A percentile compares a stretch with the other conserved stretches of the same genome.
Conservation (phyloP, 2,888 invertebrate species). For the Plutella xylostella region DNA sequence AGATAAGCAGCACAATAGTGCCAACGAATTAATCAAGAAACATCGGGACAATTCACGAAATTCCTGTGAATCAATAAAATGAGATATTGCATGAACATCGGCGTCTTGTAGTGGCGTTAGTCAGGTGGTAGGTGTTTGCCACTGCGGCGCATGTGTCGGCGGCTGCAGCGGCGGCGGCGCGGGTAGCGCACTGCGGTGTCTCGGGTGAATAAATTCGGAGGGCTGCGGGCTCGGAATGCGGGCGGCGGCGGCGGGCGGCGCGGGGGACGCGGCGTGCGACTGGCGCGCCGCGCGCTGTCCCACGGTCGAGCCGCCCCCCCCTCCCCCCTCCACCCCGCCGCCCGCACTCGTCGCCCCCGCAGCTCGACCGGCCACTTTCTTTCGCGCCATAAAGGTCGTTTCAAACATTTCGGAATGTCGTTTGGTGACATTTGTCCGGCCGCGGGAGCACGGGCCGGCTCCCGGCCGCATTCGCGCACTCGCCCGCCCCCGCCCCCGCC, state of each 20-base stretch:
- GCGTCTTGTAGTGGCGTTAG: no score
- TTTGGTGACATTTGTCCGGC: constrained; percentile 67
- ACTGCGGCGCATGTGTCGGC: no score
- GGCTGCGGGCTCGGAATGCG: constrained; percentile 62
- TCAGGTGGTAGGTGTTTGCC: background rate
- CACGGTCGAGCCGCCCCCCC: constrained; percentile 54
- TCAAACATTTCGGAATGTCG: constrained; percentile 70
- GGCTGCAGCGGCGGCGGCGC: constrained; percentile 10
- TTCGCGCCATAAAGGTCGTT: constrained; percentile 71
- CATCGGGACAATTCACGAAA: no score
- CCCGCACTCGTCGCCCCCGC: constrained; percentile 9
- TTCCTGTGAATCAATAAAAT: no score
- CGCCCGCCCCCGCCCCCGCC: no score
- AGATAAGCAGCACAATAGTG: no score
- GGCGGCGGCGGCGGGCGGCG: constrained; percentile 38
- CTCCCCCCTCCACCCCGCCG: constrained; percentile 31
- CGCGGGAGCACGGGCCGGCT: constrained; percentile 26
- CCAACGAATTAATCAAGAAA: no score
- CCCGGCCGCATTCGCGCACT: constrained; percentile 21
- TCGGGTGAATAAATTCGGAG: constrained; percentile 67
- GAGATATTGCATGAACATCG: no score
- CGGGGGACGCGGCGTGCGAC: constrained; percentile 68
- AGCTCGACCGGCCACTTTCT: constrained; percentile 47
- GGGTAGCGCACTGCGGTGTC: constrained; percentile 27
- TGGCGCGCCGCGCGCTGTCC: constrained; percentile 73